Base-by-base conservation (phyloP, 1,140 invertebrate genomes). In the Cyclargus thomasi region DNA sequence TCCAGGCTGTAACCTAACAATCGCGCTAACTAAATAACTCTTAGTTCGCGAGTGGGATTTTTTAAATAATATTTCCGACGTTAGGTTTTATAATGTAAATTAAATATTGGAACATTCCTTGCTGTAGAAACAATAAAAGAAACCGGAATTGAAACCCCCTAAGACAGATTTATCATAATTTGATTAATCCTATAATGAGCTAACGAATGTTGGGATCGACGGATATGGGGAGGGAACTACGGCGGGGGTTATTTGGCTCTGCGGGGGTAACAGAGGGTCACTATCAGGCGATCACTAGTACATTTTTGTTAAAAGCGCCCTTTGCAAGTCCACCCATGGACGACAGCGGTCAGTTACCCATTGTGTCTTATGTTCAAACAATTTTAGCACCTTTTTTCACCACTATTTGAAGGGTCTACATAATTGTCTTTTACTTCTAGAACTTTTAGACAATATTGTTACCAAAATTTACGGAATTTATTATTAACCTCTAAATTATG, bases 221-320 rank as follows among this genome's bases (percentile, higher is more conserved):
- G n/a, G n/a, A 69, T 63, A 72, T 70, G 63, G 69, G 66, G 63
- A 63, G 69, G 70, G 68, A 69, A 76, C 71, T 76, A 69, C 69
- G 73, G 72, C 71, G 69, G 74, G 73, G 47, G 76, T 63, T 68
- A 63, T 62, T 74, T 7, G 1, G 39, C 14, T 11, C 39, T 47
- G 39, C 39, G 59, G 67, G 74, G 67, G 17, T 17, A 23, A 35
- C 59, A 47, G 72, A 76, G 76, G 80, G 76, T 71, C 73, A 75
- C 73, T 85, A 82, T 83, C 78, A 74, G 66, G 69, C 79, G 74
- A 83, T 80, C 79, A 73, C 77, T 75, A 67, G 71, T 79, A 75
- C 74, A 78, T 83, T 81, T 83, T 76, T 77, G 79, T 81, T 82
- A 82, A 70, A 70, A 67, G 65, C 68, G 67, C 70, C 67, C 68